Evolutionary conservation across 2,797 vertebrate genomes (phyloP).

Genomic region (Argentina silus): DNA sequence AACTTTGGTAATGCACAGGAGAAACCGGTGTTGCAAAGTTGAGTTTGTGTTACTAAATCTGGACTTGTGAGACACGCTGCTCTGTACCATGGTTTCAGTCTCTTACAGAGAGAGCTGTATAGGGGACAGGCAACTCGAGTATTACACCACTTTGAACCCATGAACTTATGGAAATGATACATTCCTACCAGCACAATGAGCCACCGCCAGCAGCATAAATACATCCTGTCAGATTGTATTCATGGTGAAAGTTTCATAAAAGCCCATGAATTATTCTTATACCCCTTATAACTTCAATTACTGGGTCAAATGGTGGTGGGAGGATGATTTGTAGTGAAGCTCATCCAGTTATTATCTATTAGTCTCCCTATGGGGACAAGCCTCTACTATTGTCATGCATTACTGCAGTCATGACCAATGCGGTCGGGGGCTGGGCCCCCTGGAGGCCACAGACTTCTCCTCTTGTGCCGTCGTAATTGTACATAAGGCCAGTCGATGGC

Average conservation of each 20-base stretch:
- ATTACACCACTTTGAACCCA: constrained; percentile 21
- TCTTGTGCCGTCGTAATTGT: constrained; percentile 18
- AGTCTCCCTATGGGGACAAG: constrained; percentile 27
- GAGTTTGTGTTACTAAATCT: constrained; percentile 20
- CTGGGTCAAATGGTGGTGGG: constrained; percentile 44
- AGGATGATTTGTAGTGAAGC: constrained; percentile 27
- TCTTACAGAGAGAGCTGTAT: not conserved
- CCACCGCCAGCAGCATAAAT: constrained; percentile 37
- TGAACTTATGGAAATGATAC: constrained; percentile 22
- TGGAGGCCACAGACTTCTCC: constrained; percentile 16
- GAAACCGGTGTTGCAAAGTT: constrained; percentile 10
- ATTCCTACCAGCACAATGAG: constrained; percentile 41
- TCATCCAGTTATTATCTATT: constrained; percentile 20
- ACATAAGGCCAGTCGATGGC: constrained; percentile 32
- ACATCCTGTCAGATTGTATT: constrained; percentile 50
- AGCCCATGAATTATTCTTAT: constrained; percentile 23
- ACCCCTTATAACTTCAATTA: constrained; percentile 35
- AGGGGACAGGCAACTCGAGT: constrained; percentile 23
- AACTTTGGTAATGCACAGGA: constrained; percentile 34
- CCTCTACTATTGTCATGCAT: constrained; percentile 35
- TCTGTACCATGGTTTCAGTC: constrained; percentile 20
- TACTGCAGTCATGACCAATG: constrained; percentile 17
- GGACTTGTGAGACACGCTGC: constrained; percentile 34
- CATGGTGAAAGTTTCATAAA: constrained; percentile 28
- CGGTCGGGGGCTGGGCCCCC: constrained; percentile 5